Base-by-base conservation (phyloP, 2,113 vertebrate species). In the Cynoglossus semilaevis region DNA sequence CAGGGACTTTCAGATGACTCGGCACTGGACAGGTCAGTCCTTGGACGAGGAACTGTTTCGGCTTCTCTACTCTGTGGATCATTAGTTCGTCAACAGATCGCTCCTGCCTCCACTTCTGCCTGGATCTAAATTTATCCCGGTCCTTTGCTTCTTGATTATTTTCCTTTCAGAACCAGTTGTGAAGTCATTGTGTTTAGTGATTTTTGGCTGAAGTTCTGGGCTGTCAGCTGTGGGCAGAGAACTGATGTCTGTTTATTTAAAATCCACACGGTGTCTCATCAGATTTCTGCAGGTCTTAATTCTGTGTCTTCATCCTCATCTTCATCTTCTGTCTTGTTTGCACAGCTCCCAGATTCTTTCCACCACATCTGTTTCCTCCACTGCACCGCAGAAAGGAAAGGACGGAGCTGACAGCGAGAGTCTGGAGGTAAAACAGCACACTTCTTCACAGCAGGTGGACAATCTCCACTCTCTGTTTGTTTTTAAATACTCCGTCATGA, bases 1-100 rank as follows among this genome's bases (percentile, higher is more conserved):
- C 97, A 98, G 63, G 93, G 93, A 8, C 87, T 95, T 77, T 89
- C 91, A 42, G 97, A 98, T 61, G 92, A 88, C 45, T 84, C 93
- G 65, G 43, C 90, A 5, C 49, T 92, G 71, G 95, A 98, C 65
- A 97, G 95, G 96, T 98, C 84, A 77, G 87, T 17, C 3, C 43
- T 67, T 54, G 53, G 70, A 43, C 13, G 8, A 53, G 6, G n/a
- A 16, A 15, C 17, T 40, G 2, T 2, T 15, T 9, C 59, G 58
- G 60, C 51, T 38, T 4, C 19, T 50, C 36, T 9, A 62, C 45
- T n/a, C 59, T 17, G 38, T 9, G 49, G 15, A 36, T 59, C 63
- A 19, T 57, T 29, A 72, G 65, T 44, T 18, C 38, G n/a, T 58
- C 54, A 10, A 36, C 52, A 40, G 15, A 16, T 50, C 58, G 51